Evolutionary conservation across 2,797 vertebrate genomes (phyloP), one percentile per base, ranked within the genome.

Genomic region (Clarias pachynema): DNA sequence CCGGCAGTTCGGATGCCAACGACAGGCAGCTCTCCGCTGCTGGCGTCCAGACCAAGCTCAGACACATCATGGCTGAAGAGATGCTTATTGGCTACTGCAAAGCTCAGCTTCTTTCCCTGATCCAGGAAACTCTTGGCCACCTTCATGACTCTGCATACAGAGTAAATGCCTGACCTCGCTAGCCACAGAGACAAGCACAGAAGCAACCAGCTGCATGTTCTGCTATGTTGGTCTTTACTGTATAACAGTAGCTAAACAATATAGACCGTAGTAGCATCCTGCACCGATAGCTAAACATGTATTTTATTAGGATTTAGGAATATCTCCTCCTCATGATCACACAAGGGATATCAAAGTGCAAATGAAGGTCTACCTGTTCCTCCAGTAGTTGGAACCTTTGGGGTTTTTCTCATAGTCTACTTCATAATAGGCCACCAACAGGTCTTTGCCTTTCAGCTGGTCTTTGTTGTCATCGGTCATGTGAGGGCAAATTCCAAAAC

Each of bases 361-460:
- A 4, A 49, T 12, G 0, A 56, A 63, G 18, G 29, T 87, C 31
- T 85, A 99, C 98, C 98, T 97, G 93, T 99, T 99, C 90, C 98
- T 97, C 98, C 98, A 99, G 92, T 99, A 99, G 94, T 99, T 99
- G 70, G 98, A 98, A 29, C 98, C 98, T 88, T 99, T 99, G 0
- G 97, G 96, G 24, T 99, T 99, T 91, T 98, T 98, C 57, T 97
- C 96, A 1, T 99, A 99, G 89, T 99, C 98, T 8, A 99, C 96
- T 5, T 99, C 98, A 1, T 97, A 99, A 90, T 98, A 99, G 0
- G 97, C 97, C 85, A 98, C 96, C 90, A 99, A 84, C 90, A 99
- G 91, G 89, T 99, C 98, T 91, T 97, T 98, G 14, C 96, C 96
- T 86, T 94, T 97, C 86, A 99, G 93, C 93, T 98, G 92, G 86